These are phyloP conservation scores for Xiphydria camelus DNA, from an alignment of 2,888 invertebrate genomes.

Conservation along the genomic window DNA sequence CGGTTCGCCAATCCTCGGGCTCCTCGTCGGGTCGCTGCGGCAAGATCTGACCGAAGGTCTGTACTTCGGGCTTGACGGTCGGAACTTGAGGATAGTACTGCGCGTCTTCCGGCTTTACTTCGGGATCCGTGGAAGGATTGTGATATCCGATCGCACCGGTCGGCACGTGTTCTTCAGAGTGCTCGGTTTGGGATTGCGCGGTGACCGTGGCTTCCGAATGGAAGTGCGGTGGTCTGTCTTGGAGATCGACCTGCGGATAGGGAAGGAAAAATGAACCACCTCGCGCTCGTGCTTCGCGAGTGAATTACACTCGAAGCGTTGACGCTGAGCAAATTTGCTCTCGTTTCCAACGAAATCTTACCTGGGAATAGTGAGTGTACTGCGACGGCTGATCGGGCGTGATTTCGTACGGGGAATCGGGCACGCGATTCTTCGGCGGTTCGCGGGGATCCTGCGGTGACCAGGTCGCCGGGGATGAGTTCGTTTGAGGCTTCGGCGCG, in stretches of 20 bases:
- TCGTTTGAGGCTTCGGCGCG: conserved; percentile 6
- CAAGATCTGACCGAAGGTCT: conserved; percentile 30
- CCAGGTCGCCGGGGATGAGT: conserved; percentile 12
- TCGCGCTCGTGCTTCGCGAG: too few relatives aligned
- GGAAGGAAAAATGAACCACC: too few relatives aligned
- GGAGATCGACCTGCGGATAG: conserved; percentile 19
- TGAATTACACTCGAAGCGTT: too few relatives aligned
- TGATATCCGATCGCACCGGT: conserved; percentile 45
- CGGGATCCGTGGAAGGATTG: conserved; percentile 41
- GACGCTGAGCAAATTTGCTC: too few relatives aligned
- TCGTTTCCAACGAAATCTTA: too few relatives aligned
- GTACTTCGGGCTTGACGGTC: conserved; percentile 26
- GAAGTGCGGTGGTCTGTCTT: conserved; percentile 24
- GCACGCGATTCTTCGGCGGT: conserved; percentile 18
- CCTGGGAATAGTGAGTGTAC: neutral
- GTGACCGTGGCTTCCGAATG: conserved; percentile 1
- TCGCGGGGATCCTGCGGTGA: conserved; percentile 29
- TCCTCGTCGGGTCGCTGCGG: conserved; percentile 24
- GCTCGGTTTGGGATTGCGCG: neutral
- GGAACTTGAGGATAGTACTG: conserved; percentile 31
- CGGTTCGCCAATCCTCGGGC: conserved; percentile 22
- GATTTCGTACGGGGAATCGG: neutral
- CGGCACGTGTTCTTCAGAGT: conserved; percentile 33
- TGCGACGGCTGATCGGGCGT: neutral
- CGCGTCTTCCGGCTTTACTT: conserved; percentile 27